phyloP scores from a whole-genome alignment of 2,113 vertebrate species.

The Anguilla rostrata region DNA sequence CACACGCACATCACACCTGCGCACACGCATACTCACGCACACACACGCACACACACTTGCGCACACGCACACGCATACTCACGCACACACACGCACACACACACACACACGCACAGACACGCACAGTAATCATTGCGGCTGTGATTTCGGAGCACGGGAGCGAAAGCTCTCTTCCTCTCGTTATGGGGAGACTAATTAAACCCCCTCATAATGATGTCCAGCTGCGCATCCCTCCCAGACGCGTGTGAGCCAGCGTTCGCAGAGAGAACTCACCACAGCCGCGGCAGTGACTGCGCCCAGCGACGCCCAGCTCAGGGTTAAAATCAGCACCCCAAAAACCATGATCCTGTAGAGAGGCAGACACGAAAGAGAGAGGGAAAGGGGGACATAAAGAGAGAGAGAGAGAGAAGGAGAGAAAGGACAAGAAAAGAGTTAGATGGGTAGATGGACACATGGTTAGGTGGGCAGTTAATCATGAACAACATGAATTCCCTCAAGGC shows the following conservation, averaged over 20 bases:
- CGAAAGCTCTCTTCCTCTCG: neutral
- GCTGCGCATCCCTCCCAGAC: neutral
- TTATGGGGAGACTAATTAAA: neutral
- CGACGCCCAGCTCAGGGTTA: slow-evolving; percentile 88
- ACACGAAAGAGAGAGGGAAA: neutral
- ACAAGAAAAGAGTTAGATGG: slow-evolving; percentile 41
- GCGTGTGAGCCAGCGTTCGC: neutral
- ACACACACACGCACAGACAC: neutral
- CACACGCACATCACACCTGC: neutral
- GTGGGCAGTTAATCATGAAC: neutral
- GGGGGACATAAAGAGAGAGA: slow-evolving; percentile 10
- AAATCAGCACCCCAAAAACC: slow-evolving; percentile 74
- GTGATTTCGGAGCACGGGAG: neutral
- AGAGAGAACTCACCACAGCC: slow-evolving; percentile 80
- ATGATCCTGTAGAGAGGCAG: slow-evolving; percentile 72
- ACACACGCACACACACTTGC: no score
- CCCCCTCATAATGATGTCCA: neutral
- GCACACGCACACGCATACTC: neutral
- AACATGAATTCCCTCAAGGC: neutral
- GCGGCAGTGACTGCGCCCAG: slow-evolving; percentile 72
- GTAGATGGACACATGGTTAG: neutral
- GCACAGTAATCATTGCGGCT: neutral
- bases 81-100: neutral
- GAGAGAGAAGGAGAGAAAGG: slow-evolving; percentile 17
- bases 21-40: no score